Base-by-base conservation (phyloP, 2,888 invertebrate species). In the Mythimna impura region DNA sequence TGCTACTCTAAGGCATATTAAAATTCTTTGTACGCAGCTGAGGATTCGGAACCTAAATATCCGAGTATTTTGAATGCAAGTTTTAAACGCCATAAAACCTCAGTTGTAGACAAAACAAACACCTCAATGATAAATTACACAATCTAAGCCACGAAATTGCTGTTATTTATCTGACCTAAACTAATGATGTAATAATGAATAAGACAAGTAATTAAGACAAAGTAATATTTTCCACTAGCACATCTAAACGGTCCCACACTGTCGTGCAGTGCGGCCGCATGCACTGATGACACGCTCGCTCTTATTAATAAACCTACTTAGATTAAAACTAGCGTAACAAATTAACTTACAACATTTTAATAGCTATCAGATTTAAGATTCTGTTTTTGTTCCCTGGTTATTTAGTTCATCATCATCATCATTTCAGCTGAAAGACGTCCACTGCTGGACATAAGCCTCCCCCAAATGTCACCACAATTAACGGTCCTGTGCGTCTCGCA, bases 271-370 rank as follows among this genome's bases (percentile, higher is more conserved):
- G 87, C 78, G 90, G 86, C 91, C 88, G 87, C 88, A 89, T 87
- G 89, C 88, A 87, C 89, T 84, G 84, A 86, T 83, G 89, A 87
- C 89, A 88, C 83, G 81, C 87, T 83, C 87, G 85, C 86, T 84
- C 84, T 89, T 92, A 91, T 90, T 93, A 91, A 91, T 92, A 91
- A 92, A 92, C 90, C 89, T 89, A 82, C 83, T 89, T 86, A 88
- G 87, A 91, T 91, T 90, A 89, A 89, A 91, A 91, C 83, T 88
- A 81, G 77, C 70, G 82, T 81, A 77, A 84, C 78, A 83, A 83
- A 81, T 79, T 82, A 81, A 84, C 81, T 85, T 73, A 79, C 73
- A 71, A 62, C 66, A 60, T 71, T 55, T 25, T 22, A 50, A 52
- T 69, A 40, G 22, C 9, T 64, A 43, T 66, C 50, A 60, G 62